Conservation (phyloP, 2,113 vertebrate species). For the Ammospiza nelsoni region DNA sequence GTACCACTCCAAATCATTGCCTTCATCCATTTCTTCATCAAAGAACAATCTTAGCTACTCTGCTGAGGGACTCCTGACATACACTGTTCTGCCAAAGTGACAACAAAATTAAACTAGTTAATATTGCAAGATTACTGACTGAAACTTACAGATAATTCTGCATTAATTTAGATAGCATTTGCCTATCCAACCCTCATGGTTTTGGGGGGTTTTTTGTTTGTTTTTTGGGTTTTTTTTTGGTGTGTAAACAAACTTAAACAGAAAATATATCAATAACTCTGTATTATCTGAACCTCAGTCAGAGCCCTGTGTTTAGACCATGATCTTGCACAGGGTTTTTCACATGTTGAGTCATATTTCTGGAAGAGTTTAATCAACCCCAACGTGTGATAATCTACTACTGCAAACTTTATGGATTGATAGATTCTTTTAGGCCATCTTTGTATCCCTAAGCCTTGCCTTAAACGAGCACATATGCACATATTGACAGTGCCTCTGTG, state of each 20-base stretch:
- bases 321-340: background rate
- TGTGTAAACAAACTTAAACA: background rate
- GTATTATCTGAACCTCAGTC: background rate
- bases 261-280: background rate
- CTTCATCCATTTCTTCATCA: background rate
- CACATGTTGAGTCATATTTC: background rate
- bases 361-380: background rate
- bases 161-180: background rate
- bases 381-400: background rate
- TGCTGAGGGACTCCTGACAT: background rate
- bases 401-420: background rate
- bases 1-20: background rate
- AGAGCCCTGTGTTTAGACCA: background rate
- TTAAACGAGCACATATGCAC: background rate
- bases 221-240: too few relatives aligned
- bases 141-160: background rate
- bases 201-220: too few relatives aligned
- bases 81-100: background rate
- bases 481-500: background rate
- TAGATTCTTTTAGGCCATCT: background rate
- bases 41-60: background rate
- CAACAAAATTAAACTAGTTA: background rate
- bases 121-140: background rate
- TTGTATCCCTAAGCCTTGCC: background rate
- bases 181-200: too few relatives aligned